phyloP scores from a whole-genome alignment of 2,888 invertebrate genomes.

The Kuschelorhynchus macadamiae region DNA sequence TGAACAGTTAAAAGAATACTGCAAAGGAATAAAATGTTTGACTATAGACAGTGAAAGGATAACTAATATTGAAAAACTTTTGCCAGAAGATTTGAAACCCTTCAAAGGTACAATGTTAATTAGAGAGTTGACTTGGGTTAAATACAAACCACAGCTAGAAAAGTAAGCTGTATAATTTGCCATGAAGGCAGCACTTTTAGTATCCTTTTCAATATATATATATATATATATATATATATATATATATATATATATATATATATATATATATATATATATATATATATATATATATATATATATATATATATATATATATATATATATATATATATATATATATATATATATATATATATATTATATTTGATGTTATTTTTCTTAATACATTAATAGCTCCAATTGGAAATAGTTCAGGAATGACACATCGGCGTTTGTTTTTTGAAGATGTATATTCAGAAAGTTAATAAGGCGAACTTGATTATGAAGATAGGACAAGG shows the following conservation, averaged over 20 bases:
- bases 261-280: too few species aligned
- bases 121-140: constrained; percentile 7
- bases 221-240: too few species aligned
- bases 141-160: not conserved
- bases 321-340: too few species aligned
- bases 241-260: too few species aligned
- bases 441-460: constrained; percentile 1
- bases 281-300: too few species aligned
- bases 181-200: not conserved
- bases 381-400: constrained; percentile 8
- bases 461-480: not conserved
- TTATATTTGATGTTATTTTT: too few species aligned
- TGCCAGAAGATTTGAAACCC: constrained; percentile 10
- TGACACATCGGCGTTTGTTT: not conserved
- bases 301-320: too few species aligned
- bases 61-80: constrained; percentile 3
- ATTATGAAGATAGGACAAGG: not conserved
- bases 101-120: constrained; percentile 26
- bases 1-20: not conserved
- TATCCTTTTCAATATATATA: too few species aligned
- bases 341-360: too few species aligned
- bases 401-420: not conserved
- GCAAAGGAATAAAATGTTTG: constrained; percentile 19
- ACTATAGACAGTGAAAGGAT: constrained; percentile 7
- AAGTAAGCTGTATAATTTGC: constrained; percentile 2